Conservation (phyloP, 2,113 vertebrate genomes). For the Nerophis ophidion region DNA sequence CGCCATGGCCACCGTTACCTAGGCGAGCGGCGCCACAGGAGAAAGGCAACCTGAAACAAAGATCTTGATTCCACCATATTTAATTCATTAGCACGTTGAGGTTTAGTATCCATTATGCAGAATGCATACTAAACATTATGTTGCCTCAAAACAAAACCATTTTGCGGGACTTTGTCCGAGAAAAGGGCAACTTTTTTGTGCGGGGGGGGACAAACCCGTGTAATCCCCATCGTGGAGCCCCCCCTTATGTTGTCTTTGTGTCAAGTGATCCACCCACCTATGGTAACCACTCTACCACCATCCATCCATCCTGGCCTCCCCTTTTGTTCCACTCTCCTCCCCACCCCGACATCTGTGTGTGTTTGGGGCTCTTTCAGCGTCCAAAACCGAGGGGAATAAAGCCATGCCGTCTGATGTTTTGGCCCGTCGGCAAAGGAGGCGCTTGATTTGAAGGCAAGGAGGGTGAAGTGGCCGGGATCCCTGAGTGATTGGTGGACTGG, state of each 20-base stretch:
- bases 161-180: conserved; percentile 8
- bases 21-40: conserved; percentile 48
- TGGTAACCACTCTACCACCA: conserved; percentile 27
- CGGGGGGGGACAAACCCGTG: conserved; percentile 9
- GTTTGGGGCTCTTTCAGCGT: conserved; percentile 27
- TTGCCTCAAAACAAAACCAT: too few relatives aligned
- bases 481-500: conserved; percentile 9
- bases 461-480: conserved; percentile 25
- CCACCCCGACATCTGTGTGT: conserved; percentile 2
- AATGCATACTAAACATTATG: too few relatives aligned
- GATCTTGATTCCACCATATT: conserved; percentile 67
- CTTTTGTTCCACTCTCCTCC: conserved; percentile 38
- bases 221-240: conserved; percentile 38
- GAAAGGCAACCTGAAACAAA: conserved; percentile 65
- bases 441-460: too few relatives aligned
- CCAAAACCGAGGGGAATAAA: conserved; percentile 20
- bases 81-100: conserved; percentile 67
- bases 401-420: neutral
- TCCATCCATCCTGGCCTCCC: conserved; percentile 30
- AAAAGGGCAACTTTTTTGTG: conserved; percentile 19
- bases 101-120: conserved; percentile 19
- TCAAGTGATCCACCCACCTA: conserved; percentile 56
- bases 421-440: too few relatives aligned
- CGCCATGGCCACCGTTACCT: conserved; percentile 72
- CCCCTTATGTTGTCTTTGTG: conserved; percentile 56